A percentile compares a stretch with the other conserved stretches of the same genome.
These are phyloP conservation scores for Ferdinandea cuprea DNA, from an alignment of 2,888 invertebrate species.

Conservation along the genomic window DNA sequence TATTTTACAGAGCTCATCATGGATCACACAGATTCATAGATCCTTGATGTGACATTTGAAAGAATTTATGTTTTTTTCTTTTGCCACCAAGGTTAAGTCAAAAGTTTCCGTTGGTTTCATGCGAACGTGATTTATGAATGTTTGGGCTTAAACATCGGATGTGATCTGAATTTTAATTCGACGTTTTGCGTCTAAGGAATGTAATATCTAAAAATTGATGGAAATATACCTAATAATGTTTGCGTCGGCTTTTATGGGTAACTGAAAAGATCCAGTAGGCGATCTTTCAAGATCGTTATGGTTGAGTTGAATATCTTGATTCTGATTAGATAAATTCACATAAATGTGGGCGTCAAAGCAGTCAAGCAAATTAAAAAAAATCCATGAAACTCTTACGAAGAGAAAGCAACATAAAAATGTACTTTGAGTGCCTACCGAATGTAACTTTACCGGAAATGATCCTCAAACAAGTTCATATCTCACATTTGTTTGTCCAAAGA, in stretches of 20 bases:
- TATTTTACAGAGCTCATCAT: not conserved
- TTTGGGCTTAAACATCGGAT: not conserved
- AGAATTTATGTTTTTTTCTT: not conserved
- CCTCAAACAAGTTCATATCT: slow-evolving; percentile 4
- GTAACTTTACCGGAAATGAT: slow-evolving; percentile 32
- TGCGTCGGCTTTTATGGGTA: too few species aligned
- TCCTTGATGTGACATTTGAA: slow-evolving; percentile 9
- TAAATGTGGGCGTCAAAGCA: too few species aligned
- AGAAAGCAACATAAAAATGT: slow-evolving; percentile 1
- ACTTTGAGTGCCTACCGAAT: not conserved
- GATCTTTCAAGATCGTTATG: too few species aligned
- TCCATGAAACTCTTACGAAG: not conserved
- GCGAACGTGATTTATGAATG: not conserved
- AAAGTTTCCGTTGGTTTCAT: not conserved
- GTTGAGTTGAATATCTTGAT: too few species aligned
- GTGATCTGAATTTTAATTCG: not conserved
- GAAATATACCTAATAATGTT: too few species aligned
- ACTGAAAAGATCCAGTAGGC: too few species aligned
- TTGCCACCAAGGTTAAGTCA: not conserved
- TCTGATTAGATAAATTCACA: too few species aligned
- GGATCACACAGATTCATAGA: too few species aligned
- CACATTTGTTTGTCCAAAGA: too few species aligned
- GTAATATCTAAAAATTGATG: not conserved
- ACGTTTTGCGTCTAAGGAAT: not conserved
- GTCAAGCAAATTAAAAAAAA: not conserved